Percentiles rank a stretch among this genome's conserved stretches.
These are phyloP conservation scores for Botia almorhae DNA, from an alignment of 2,797 vertebrate species.

Conservation along the genomic window DNA sequence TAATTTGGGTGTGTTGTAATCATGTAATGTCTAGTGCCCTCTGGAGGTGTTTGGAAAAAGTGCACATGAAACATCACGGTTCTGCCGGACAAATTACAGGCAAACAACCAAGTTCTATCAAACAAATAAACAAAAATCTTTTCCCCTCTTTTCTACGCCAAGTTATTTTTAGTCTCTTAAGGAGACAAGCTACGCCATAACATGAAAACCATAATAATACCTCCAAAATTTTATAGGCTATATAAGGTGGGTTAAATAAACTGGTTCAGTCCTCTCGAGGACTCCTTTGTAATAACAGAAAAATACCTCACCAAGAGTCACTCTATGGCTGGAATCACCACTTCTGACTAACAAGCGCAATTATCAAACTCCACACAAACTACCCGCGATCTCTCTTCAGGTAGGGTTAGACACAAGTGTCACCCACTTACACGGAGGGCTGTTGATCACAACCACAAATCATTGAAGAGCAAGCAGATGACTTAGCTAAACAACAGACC, in stretches of 20 bases:
- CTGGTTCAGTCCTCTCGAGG: constrained; percentile 16
- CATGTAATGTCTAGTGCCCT: background rate
- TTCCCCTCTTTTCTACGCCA: background rate
- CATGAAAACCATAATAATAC: background rate
- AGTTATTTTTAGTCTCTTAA: background rate
- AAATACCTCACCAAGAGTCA: constrained; percentile 74
- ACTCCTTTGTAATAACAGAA: constrained; percentile 51
- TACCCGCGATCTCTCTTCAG: constrained; percentile 90
- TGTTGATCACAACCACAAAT: constrained; percentile 83
- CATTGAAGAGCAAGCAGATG: constrained; percentile 80
- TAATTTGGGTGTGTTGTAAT: background rate
- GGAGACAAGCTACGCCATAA: background rate
- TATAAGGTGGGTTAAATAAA: constrained; percentile 34
- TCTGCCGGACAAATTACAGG: background rate
- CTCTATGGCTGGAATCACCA: constrained; percentile 83
- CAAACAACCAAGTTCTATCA: background rate
- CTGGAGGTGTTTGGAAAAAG: background rate
- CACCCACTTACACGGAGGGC: constrained; percentile 91
- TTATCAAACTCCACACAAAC: constrained; percentile 95
- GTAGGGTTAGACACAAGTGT: constrained; percentile 85
- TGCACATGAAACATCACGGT: background rate
- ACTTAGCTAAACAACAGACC: constrained; percentile 62
- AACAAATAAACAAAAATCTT: background rate
- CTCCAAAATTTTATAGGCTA: background rate
- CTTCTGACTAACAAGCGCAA: constrained; percentile 91